These are phyloP conservation scores for Mya arenaria DNA, from an alignment of 1,140 invertebrate species.

Conservation along the genomic window DNA sequence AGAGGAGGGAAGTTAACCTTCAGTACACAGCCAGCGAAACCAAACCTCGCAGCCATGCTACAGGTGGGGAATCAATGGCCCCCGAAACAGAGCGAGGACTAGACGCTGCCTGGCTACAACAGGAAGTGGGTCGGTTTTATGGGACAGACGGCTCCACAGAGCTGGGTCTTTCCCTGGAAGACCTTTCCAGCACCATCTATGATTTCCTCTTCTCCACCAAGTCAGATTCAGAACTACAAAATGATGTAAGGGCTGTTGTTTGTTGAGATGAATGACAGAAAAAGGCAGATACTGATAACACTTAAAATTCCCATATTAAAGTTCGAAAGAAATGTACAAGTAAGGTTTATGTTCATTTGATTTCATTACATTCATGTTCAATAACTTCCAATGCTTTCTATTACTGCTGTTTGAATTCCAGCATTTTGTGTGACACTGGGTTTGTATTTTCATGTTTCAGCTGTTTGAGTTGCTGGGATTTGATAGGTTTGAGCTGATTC, in stretches of 20 bases:
- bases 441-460: no score
- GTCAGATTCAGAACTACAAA: slow-evolving; percentile 88
- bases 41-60: slow-evolving; percentile 7
- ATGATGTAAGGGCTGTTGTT: slow-evolving; percentile 75
- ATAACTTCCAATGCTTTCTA: no score
- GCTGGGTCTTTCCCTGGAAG: slow-evolving; percentile 67
- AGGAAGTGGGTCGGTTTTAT: slow-evolving; percentile 71
- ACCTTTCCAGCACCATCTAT: slow-evolving; percentile 74
- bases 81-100: slow-evolving; percentile 36
- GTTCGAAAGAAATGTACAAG: no score
- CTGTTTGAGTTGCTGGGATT: slow-evolving; percentile 94
- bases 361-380: no score
- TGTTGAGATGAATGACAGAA: not conserved
- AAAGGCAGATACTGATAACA: no score
- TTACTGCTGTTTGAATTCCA: no score
- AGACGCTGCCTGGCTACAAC: slow-evolving; percentile 68
- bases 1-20: slow-evolving; percentile 81
- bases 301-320: no score
- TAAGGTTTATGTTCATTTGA: no score
- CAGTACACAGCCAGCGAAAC: slow-evolving; percentile 66
- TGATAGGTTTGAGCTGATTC: slow-evolving; percentile 93
- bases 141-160: slow-evolving; percentile 52
- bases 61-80: not conserved
- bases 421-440: no score
- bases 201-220: slow-evolving; percentile 76